phyloP scores from a whole-genome alignment of 2,888 invertebrate species.

The Sinohyriopsis cumingii region DNA sequence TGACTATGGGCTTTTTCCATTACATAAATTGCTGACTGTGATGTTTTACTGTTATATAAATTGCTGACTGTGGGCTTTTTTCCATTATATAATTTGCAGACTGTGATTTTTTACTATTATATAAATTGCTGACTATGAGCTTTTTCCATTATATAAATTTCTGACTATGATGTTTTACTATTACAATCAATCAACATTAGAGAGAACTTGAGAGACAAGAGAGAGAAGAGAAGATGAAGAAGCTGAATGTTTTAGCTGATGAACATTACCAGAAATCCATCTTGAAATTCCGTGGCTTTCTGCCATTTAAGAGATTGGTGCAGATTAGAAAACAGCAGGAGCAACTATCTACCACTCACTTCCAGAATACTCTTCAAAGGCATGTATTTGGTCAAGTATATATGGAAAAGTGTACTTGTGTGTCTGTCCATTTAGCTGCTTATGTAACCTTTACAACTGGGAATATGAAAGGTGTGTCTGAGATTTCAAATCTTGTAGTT shows the following conservation, averaged over 20 bases:
- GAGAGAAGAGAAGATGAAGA: constrained; percentile 43
- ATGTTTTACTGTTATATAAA: too few relatives aligned
- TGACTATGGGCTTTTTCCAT: too few relatives aligned
- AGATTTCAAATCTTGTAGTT: neutral
- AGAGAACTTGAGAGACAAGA: constrained; percentile 55
- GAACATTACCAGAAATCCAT: constrained; percentile 53
- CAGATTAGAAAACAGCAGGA: constrained; percentile 49
- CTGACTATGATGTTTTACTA: too few relatives aligned
- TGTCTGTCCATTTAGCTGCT: neutral
- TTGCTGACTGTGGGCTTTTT: too few relatives aligned
- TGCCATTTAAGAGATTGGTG: constrained; percentile 58
- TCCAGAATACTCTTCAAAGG: constrained; percentile 30
- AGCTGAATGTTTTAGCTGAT: constrained; percentile 51
- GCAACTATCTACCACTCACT: constrained; percentile 45
- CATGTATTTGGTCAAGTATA: constrained; percentile 3
- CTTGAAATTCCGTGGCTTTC: constrained; percentile 57
- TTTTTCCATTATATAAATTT: too few relatives aligned
- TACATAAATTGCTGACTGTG: too few relatives aligned
- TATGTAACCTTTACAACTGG: neutral
- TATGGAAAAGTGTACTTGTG: too few relatives aligned
- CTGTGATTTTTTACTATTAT: too few relatives aligned
- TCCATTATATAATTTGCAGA: too few relatives aligned
- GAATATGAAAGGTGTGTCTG: neutral
- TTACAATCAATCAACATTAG: constrained; percentile 28
- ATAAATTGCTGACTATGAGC: too few relatives aligned